Evolutionary conservation across 2,888 invertebrate genomes (phyloP), one percentile per base, ranked within the genome.

Genomic region (Acholoe squamosa): DNA sequence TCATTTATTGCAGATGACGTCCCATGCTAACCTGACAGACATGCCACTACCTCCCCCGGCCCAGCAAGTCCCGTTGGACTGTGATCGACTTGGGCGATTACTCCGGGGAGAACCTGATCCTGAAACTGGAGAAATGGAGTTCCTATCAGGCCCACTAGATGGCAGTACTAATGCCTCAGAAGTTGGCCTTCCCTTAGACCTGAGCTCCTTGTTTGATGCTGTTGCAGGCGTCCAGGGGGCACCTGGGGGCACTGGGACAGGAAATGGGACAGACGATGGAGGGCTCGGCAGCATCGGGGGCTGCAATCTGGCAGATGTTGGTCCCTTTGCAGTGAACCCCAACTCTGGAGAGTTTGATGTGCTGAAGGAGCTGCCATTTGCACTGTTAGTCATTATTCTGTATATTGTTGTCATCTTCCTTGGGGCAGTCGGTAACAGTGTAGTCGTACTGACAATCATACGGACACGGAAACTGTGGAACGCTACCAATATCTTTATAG

Each of bases 401-500:
- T 92, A 92, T 89, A 91, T 89, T 19, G 76, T 92, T 34, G 94
- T 95, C 71, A 95, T 95, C 89, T 91, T 94, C 0, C 90, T 95
- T 19, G 95, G 95, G 19, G 94, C 94, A 89, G 84, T 95, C 0
- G 95, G 94, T 71, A 95, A 95, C 92, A 90, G 94, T 12, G 90
- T 95, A 56, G 94, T 95, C 19, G 94, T 95, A 10, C 92, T 94
- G 67, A 95, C 95, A 10, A 93, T 95, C 22, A 91, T 93, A 31
- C 93, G 93, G 84, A 94, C 94, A 90, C 93, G 92, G 43, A 93
- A 94, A 88, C 93, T 95, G 89, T 94, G 95, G 92, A 95, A 93
- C 5, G 95, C 95, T 10, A 95, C 95, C 76, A 95, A 95, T 92
- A 94, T 95, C 51, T 95, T 95, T 92, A 95, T 95, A 54, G 94